A percentile compares a stretch with the other conserved stretches of the same genome.
Conservation (phyloP, 2,113 vertebrate genomes). For the Poicephalus meyeri region DNA sequence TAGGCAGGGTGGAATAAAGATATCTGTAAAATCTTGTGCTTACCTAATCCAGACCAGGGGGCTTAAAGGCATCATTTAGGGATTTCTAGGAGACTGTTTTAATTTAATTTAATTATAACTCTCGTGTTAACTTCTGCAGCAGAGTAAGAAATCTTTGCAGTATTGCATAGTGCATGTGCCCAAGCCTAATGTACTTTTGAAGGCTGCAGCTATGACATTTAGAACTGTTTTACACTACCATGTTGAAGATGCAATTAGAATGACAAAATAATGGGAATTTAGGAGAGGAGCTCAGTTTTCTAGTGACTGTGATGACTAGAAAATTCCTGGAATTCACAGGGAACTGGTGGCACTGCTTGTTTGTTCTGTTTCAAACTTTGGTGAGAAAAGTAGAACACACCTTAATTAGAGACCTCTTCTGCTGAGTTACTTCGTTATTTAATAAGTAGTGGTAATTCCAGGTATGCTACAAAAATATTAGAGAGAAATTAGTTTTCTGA, state of each 20-base stretch:
- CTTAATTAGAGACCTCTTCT: not conserved
- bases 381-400: not conserved
- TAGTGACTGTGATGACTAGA: not conserved
- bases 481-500: not conserved
- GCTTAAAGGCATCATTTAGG: not conserved
- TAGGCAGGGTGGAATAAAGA: not conserved
- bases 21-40: not conserved
- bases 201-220: not conserved
- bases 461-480: not conserved
- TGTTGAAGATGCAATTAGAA: not conserved
- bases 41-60: not conserved
- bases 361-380: not conserved
- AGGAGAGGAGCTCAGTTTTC: not conserved
- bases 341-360: rapidly evolving
- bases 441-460: not conserved
- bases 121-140: not conserved
- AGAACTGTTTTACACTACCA: not conserved
- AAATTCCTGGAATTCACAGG: not conserved
- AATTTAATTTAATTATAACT: not conserved
- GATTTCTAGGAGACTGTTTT: not conserved
- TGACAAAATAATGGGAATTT: not conserved
- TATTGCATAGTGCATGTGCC: rapidly evolving
- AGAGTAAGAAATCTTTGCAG: not conserved
- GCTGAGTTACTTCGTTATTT: not conserved
- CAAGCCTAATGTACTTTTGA: not conserved